Evolutionary conservation across 2,888 invertebrate species (phyloP).

Genomic region (Ptilodon capucinus): DNA sequence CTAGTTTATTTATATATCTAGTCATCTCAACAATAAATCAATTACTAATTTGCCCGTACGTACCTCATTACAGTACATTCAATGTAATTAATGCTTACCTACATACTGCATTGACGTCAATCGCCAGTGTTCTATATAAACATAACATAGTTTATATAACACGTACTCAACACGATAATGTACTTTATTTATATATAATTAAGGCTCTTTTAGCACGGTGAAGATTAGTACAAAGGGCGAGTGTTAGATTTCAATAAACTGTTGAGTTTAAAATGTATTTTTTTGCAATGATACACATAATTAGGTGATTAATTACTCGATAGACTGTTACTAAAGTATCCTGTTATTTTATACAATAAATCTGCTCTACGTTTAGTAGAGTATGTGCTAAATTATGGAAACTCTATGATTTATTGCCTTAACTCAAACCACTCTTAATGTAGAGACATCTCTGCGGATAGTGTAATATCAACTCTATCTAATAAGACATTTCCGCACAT

Average conservation of each 20-base stretch:
- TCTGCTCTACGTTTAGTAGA: too few species aligned
- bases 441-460: not conserved
- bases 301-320: not conserved
- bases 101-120: conserved; percentile 31
- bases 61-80: not conserved
- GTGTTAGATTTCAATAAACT: conserved; percentile 25
- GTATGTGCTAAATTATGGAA: too few species aligned
- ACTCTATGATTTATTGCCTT: too few species aligned
- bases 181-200: not conserved
- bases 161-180: not conserved
- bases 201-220: not conserved
- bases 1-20: too few species aligned
- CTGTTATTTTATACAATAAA: too few species aligned
- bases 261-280: conserved; percentile 7
- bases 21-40: not conserved
- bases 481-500: conserved; percentile 3
- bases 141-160: conserved; percentile 6
- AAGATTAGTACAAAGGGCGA: conserved; percentile 8
- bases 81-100: conserved; percentile 23
- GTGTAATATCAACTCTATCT: not conserved
- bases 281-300: not conserved
- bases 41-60: not conserved
- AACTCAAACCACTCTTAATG: too few species aligned
- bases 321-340: too few species aligned
- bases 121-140: conserved; percentile 13